Evolutionary conservation across 2,797 vertebrate genomes (phyloP).

Genomic region (Trachops cirrhosus): DNA sequence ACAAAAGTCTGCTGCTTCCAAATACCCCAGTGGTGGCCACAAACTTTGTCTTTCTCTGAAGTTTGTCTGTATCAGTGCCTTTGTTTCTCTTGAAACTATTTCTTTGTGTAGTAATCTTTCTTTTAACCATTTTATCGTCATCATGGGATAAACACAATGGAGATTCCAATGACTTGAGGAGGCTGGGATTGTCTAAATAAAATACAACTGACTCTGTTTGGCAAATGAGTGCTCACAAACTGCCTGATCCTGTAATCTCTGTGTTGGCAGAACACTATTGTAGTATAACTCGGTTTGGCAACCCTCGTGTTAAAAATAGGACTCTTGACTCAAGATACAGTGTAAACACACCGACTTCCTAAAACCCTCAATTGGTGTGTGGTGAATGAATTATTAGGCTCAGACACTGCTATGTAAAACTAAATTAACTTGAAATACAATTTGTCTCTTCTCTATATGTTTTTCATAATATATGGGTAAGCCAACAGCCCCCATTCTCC

Average conservation of each 20-base stretch:
- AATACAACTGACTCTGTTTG: neutral
- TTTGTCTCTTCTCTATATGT: neutral
- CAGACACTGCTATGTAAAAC: conserved; percentile 18
- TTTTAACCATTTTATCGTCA: conserved; percentile 30
- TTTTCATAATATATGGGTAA: conserved; percentile 28
- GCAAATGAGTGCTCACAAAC: neutral
- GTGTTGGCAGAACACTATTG: neutral
- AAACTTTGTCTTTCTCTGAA: conserved; percentile 19
- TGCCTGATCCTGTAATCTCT: neutral
- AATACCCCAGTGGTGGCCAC: neutral
- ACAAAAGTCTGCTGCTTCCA: neutral
- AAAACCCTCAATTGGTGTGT: neutral
- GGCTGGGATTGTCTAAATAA: neutral
- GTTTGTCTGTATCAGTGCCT: neutral
- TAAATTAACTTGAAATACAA: conserved; percentile 27
- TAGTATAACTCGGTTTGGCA: conserved; percentile 10
- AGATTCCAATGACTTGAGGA: neutral
- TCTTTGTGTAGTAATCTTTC: conserved; percentile 27
- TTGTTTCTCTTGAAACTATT: conserved; percentile 34
- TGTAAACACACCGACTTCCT: conserved; percentile 38
- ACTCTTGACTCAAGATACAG: conserved; percentile 16
- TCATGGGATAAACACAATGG: neutral
- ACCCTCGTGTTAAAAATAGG: neutral
- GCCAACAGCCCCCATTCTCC: neutral
- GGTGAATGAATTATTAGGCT: neutral